Base-by-base conservation (phyloP, 2,888 invertebrate species). In the Calameuta pallipes region DNA sequence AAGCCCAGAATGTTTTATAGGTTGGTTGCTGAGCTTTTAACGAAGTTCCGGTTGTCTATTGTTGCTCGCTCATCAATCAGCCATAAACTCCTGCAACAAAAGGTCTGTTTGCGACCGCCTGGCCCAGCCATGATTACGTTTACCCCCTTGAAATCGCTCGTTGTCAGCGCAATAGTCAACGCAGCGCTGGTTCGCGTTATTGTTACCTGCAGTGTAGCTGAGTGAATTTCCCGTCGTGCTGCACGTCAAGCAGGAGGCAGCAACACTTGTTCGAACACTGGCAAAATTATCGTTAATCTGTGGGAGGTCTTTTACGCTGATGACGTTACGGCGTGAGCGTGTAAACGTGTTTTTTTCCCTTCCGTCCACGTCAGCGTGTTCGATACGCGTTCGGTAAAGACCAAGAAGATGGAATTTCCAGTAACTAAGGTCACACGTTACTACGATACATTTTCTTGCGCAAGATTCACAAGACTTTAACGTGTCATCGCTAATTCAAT, bases 31-130 rank as follows among this genome's bases (percentile, higher is more conserved):
- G 69, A 34, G 68, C 75, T 83, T 81, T 80, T 80, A 81, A 81
- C 77, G 75, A 69, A 75, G 75, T 75, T 73, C 78, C 79, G 75
- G 75, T 34, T 79, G 78, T 77, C 80, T 80, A 80, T 79, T 80
- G 76, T 78, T 75, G 77, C 68, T 34, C 80, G 75, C 75, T 81
- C 80, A 82, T 80, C 80, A 79, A 79, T 82, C 80, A 79, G 76
- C 78, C 77, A 75, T 82, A 82, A 79, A 80, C 71, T 79, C 75
- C 23, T 73, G 69, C 76, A 76, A 82, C 79, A 81, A 82, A 80
- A 80, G 80, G 76, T 75, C 73, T 41, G 74, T 74, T 35, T 15
- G 23, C 41, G 74, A 75, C 56, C 71, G 34, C 76, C 74, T 79
- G 75, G 73, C 69, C 69, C 74, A 73, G 33, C 76, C 37, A 70